Conservation (phyloP, 2,888 invertebrate genomes). For the Neria commutata region DNA sequence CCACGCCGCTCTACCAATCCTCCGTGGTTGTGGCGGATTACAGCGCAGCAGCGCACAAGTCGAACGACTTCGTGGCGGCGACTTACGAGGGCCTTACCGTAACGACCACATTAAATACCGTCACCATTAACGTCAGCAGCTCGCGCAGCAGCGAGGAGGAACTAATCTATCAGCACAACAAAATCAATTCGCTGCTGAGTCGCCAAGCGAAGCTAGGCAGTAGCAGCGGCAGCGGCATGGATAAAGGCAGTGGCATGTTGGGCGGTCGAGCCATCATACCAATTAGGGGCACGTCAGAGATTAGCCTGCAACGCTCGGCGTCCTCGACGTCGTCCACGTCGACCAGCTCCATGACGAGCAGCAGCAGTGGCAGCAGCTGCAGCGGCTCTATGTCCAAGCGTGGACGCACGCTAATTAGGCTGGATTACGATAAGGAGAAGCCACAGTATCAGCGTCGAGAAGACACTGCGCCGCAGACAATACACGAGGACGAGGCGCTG, state of each 20-base stretch:
- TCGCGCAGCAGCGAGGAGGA: slow-evolving; percentile 49
- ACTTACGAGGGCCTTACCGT: slow-evolving; percentile 57
- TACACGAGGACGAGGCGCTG: background rate
- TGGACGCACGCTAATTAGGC: slow-evolving; percentile 56
- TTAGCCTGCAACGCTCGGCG: slow-evolving; percentile 52
- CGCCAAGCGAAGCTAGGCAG: slow-evolving; percentile 34
- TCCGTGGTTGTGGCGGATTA: slow-evolving; percentile 74
- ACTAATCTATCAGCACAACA: slow-evolving; percentile 56
- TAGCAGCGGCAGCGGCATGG: background rate
- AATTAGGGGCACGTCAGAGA: slow-evolving; percentile 47
- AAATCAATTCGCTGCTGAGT: slow-evolving; percentile 56
- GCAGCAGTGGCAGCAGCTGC: slow-evolving; percentile 40
- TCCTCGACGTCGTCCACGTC: slow-evolving; percentile 55
- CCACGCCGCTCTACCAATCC: slow-evolving; percentile 72
- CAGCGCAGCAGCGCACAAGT: slow-evolving; percentile 16
- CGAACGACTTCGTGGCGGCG: background rate
- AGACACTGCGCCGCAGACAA: background rate
- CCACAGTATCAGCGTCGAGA: background rate
- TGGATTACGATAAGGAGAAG: slow-evolving; percentile 55
- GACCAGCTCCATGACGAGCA: slow-evolving; percentile 47
- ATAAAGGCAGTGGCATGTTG: too few relatives aligned
- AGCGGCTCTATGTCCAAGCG: slow-evolving; percentile 41
- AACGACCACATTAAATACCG: slow-evolving; percentile 66
- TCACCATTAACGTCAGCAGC: slow-evolving; percentile 66
- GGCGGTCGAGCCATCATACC: slow-evolving; percentile 62